phyloP scores from a whole-genome alignment of 2,113 vertebrate species.

The Odontophorus gujanensis region DNA sequence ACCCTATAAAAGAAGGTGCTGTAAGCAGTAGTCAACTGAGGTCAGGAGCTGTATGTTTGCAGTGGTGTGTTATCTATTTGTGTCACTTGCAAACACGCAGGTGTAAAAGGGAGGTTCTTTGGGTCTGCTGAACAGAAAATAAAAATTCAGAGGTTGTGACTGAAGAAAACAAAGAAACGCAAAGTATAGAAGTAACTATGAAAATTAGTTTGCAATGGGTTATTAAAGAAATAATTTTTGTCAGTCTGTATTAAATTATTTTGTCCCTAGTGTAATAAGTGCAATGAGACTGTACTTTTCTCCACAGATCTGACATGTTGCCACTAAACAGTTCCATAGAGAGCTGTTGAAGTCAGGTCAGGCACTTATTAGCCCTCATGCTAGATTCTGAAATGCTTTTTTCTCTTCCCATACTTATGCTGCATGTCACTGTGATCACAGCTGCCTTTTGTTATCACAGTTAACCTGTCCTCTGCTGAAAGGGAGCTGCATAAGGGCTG shows the following conservation, averaged over 20 bases:
- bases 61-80: not conserved
- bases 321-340: not conserved
- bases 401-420: not conserved
- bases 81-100: not conserved
- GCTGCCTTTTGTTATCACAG: not conserved
- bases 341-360: not conserved
- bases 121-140: not conserved
- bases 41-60: not conserved
- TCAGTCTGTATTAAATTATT: not conserved
- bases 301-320: not conserved
- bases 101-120: not conserved
- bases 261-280: not conserved
- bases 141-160: fast-evolving
- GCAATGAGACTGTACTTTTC: not conserved
- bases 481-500: not conserved
- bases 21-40: not conserved
- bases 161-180: not conserved
- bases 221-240: not conserved
- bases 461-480: not conserved
- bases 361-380: not conserved
- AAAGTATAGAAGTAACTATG: not conserved
- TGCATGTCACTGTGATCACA: not conserved
- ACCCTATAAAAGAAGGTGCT: not conserved
- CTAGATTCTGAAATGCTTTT: not conserved
- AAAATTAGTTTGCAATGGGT: not conserved